A percentile compares a stretch with the other conserved stretches of the same genome.
Conservation (phyloP, 1,140 invertebrate genomes). For the Drosophila mauritiana region DNA sequence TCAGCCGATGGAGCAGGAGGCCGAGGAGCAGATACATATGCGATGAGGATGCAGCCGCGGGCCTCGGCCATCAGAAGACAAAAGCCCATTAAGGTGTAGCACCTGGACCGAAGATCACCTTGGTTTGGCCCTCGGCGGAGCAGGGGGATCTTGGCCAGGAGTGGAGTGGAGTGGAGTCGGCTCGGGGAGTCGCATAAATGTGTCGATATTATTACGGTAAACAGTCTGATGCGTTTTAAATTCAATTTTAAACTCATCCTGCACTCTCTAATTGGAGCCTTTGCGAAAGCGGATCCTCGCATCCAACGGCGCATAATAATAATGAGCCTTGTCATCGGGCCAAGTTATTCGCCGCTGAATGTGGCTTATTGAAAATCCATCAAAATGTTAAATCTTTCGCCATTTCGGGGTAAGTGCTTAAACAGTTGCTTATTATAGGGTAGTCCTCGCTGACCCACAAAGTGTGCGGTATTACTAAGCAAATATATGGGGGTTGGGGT, state of each 20-base stretch:
- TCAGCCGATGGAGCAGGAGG: constrained; percentile 25
- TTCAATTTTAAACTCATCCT: constrained; percentile 72
- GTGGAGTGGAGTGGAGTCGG: constrained; percentile 1
- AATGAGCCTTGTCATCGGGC: constrained; percentile 48
- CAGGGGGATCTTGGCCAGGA: background rate
- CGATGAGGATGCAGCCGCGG: constrained; percentile 23
- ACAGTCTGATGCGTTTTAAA: constrained; percentile 80
- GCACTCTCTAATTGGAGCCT: constrained; percentile 68
- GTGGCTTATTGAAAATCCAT: constrained; percentile 72
- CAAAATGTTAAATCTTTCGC: constrained; percentile 36
- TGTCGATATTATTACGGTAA: constrained; percentile 83
- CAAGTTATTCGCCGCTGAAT: constrained; percentile 49
- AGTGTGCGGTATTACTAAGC: constrained; percentile 34
- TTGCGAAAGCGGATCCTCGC: constrained; percentile 50
- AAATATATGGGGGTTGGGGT: constrained; percentile 27
- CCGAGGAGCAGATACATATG: constrained; percentile 8
- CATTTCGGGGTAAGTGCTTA: constrained; percentile 58
- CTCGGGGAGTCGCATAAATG: constrained; percentile 59
- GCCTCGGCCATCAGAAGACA: constrained; percentile 48
- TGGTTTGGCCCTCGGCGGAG: constrained; percentile 24
- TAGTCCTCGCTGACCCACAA: constrained; percentile 31
- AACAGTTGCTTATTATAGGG: constrained; percentile 54
- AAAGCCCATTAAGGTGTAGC: constrained; percentile 79
- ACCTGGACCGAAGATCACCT: constrained; percentile 57
- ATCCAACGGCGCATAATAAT: constrained; percentile 33